Base-by-base conservation (phyloP, 1,140 invertebrate genomes). In the Drosophila nannoptera region DNA sequence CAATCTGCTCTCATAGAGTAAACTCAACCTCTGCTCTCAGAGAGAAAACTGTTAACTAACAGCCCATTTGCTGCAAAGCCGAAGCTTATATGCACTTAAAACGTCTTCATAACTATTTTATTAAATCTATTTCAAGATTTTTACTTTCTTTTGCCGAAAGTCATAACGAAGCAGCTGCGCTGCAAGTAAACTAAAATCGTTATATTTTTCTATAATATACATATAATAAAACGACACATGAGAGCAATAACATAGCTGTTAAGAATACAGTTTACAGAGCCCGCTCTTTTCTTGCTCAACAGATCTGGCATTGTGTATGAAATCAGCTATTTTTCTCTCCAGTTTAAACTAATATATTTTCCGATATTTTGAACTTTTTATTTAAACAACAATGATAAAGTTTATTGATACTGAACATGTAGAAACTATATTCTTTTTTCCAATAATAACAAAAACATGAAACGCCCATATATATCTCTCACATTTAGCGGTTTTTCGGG, bases 21-120 rank as follows among this genome's bases (percentile, higher is more conserved):
- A 22, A 22, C 22, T 22, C 49, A 42, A 40, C 7, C 22, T 1
- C 8, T n/a, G 53, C 46, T 52, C 54, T 60, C 54, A 32, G 61
- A 56, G 31, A 16, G 45, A 0, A 7, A 6, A 12, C 29, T 69
- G 61, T 38, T 58, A 46, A 8, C 42, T 42, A 49, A 36, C 65
- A 46, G 11, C 8, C 8, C 8, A n/a, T 22, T 22, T 22, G 6
- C 12, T 14, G 2, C 8, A 46, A 31, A 29, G n/a, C 7, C 45
- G 32, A 55, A 49, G 5, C n/a, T 22, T 22, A 22, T 22, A 22
- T 22, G 22, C 22, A 22, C 22, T 22, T 22, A 22, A 22, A 22
- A 22, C 22, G 22, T 22, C 22, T 22, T 22, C 1, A 38, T 11
- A 38, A 7, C 1, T 4, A 36, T 38, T 22, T 22, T 22, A 2